Percentiles rank a stretch among this genome's conserved stretches.
These are phyloP conservation scores for Ips typographus DNA, from an alignment of 1,140 invertebrate species.

Conservation along the genomic window DNA sequence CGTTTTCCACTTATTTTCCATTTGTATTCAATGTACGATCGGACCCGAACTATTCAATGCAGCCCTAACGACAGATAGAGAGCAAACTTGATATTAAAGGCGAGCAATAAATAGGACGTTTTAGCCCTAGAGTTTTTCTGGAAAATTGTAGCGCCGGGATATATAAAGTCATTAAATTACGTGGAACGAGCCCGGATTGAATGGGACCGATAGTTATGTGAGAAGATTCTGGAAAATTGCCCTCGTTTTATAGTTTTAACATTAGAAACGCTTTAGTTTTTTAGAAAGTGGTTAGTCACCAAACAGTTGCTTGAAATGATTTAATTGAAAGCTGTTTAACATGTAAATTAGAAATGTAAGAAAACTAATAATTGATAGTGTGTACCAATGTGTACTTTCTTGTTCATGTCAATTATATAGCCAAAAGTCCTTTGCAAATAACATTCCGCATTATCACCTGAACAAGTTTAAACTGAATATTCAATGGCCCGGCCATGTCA, in stretches of 20 bases:
- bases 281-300: not conserved
- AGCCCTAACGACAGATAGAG: conserved; percentile 22
- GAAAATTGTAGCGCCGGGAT: conserved; percentile 11
- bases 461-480: conserved; percentile 1
- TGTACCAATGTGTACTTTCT: too few species aligned
- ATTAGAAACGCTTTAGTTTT: not conserved
- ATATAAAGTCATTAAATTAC: conserved; percentile 23
- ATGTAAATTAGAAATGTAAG: too few species aligned
- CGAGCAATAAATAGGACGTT: conserved; percentile 13
- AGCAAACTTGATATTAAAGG: conserved; percentile 22
- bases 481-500: not conserved
- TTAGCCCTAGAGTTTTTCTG: conserved; percentile 15
- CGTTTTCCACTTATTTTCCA: conserved; percentile 6
- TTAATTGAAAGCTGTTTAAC: too few species aligned
- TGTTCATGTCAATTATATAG: too few species aligned
- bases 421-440: conserved; percentile 2
- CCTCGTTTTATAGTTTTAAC: not conserved
- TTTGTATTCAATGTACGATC: conserved; percentile 16
- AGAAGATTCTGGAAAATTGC: not conserved
- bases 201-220: not conserved
- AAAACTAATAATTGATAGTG: too few species aligned
- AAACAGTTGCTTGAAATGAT: too few species aligned
- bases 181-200: not conserved
- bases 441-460: not conserved
- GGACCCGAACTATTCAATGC: conserved; percentile 14